These are phyloP conservation scores for Ophioninae sp. DNA, from an alignment of 2,888 invertebrate species.

Conservation along the genomic window DNA sequence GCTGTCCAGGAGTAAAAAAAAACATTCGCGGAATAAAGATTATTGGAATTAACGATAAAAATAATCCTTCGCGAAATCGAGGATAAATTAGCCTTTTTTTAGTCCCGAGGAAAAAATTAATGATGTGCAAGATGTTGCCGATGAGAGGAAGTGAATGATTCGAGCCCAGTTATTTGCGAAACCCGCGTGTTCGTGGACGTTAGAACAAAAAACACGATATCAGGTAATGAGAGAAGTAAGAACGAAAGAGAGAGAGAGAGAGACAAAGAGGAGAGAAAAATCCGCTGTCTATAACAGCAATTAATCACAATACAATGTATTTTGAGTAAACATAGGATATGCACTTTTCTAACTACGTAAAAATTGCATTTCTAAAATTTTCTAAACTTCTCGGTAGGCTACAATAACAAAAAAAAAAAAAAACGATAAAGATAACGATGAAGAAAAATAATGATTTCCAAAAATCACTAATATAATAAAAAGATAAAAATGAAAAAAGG, in stretches of 20 bases:
- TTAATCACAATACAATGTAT: background rate
- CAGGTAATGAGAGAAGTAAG: background rate
- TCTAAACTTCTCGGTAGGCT: background rate
- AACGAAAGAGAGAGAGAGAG: background rate
- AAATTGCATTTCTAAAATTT: background rate
- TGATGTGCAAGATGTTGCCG: background rate
- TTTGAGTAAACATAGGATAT: no score
- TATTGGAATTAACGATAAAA: background rate
- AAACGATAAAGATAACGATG: no score
- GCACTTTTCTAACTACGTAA: background rate
- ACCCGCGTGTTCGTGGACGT: background rate
- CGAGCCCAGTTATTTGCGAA: slow-evolving; percentile 25
- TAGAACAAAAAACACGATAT: background rate
- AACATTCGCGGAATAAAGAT: background rate
- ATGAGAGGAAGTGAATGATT: background rate
- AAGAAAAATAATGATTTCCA: no score
- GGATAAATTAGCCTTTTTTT: background rate
- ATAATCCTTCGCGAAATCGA: background rate
- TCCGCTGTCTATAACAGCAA: background rate
- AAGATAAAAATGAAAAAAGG: no score
- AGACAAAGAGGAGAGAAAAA: background rate
- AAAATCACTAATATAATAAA: no score
- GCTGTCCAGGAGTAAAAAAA: background rate
- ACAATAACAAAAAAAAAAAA: background rate
- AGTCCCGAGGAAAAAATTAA: background rate